Evolutionary conservation across 2,888 invertebrate species (phyloP).

Genomic region (Xestia ashworthii): DNA sequence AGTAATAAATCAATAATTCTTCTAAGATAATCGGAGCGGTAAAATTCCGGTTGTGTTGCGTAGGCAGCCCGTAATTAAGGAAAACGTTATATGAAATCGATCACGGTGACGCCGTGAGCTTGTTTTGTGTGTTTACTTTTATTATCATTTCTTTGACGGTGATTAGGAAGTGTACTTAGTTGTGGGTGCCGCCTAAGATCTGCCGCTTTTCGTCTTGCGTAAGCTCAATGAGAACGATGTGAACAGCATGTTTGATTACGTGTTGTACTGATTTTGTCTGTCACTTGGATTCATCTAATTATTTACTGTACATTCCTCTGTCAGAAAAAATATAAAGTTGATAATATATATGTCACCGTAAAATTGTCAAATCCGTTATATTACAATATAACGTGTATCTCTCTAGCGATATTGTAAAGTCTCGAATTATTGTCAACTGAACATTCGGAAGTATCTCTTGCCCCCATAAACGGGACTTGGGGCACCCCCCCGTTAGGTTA

Average conservation of each 20-base stretch:
- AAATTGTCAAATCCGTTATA: too few species aligned
- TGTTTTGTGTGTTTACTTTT: constrained; percentile 62
- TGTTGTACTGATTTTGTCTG: neutral
- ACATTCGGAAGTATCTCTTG: too few species aligned
- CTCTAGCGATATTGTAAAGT: too few species aligned
- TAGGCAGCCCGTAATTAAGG: constrained; percentile 71
- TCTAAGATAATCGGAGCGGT: constrained; percentile 69
- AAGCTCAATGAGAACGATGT: neutral
- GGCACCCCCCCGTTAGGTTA: too few species aligned
- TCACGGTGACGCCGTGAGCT: constrained; percentile 63
- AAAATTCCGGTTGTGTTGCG: constrained; percentile 70
- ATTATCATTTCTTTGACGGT: constrained; percentile 52
- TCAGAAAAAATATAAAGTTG: too few species aligned
- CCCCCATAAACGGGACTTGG: too few species aligned
- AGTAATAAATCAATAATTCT: constrained; percentile 69
- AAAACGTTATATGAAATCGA: constrained; percentile 70
- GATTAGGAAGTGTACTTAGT: constrained; percentile 42
- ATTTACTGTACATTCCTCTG: neutral
- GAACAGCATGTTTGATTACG: neutral
- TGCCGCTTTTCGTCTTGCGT: neutral
- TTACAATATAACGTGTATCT: too few species aligned
- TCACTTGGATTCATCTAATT: neutral
- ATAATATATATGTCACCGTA: too few species aligned
- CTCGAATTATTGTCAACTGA: too few species aligned
- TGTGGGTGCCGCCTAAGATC: constrained; percentile 10